Percentiles rank a stretch among this genome's conserved stretches.
phyloP scores from a whole-genome alignment of 2,888 invertebrate species.

The Thereva unica region DNA sequence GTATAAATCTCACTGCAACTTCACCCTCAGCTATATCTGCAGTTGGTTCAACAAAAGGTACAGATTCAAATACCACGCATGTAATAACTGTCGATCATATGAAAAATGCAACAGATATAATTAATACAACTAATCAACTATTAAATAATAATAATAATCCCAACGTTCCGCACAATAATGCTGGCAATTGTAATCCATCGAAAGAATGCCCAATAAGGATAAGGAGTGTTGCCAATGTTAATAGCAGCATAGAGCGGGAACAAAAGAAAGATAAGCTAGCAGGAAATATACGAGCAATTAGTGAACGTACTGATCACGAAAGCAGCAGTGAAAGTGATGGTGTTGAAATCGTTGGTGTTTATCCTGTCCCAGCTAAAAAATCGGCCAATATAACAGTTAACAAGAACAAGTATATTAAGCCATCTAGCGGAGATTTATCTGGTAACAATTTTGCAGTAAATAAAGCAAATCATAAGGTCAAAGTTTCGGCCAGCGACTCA shows the following conservation, averaged over 20 bases:
- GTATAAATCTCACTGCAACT: neutral
- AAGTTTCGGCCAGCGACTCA: conserved; percentile 6
- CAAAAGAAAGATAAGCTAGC: conserved; percentile 11
- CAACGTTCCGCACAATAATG: conserved; percentile 1
- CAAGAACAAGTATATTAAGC: conserved; percentile 35
- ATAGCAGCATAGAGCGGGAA: conserved; percentile 33
- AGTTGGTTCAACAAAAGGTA: conserved; percentile 4
- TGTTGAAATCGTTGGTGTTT: conserved; percentile 56
- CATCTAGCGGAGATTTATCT: conserved; percentile 29
- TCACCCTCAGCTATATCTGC: conserved; percentile 12
- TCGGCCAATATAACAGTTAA: conserved; percentile 12
- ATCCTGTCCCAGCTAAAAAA: conserved; percentile 46
- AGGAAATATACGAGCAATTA: neutral
- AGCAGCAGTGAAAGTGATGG: conserved; percentile 57
- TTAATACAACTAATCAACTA: conserved; percentile 54
- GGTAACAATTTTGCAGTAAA: neutral
- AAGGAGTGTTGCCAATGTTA: conserved; percentile 41
- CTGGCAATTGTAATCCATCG: conserved; percentile 2
- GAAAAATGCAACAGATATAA: conserved; percentile 53
- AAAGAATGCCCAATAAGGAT: conserved; percentile 39
- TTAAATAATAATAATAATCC: conserved; percentile 41
- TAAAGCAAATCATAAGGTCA: conserved; percentile 16
- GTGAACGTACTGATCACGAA: conserved; percentile 19
- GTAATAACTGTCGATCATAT: conserved; percentile 56
- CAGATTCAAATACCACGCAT: conserved; percentile 46